Evolutionary conservation across 2,113 vertebrate species (phyloP).

Genomic region (Archocentrus centrarchus): DNA sequence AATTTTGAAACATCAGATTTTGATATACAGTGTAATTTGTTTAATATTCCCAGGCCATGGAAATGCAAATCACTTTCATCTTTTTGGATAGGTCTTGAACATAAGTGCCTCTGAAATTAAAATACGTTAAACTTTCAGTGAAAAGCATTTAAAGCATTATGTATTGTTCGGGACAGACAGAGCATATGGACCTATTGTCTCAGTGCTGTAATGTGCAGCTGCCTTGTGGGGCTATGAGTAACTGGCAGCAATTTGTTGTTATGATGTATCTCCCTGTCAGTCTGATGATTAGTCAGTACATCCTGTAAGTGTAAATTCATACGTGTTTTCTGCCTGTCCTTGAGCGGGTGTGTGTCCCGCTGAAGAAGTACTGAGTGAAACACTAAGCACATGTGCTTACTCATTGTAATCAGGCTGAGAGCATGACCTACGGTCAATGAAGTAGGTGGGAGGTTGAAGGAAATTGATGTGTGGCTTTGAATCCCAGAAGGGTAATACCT

Average conservation of each 20-base stretch:
- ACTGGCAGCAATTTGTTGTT: slow-evolving; percentile 2
- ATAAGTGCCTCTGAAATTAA: background rate
- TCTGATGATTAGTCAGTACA: slow-evolving; percentile 39
- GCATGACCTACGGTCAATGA: background rate
- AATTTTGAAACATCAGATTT: background rate
- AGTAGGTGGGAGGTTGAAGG: background rate
- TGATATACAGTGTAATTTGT: background rate
- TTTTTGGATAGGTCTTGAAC: background rate
- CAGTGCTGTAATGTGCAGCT: background rate
- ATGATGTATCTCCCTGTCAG: slow-evolving; percentile 17
- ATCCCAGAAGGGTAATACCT: background rate
- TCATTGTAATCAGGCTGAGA: background rate
- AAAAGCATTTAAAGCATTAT: background rate
- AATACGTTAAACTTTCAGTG: background rate
- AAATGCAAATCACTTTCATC: slow-evolving; percentile 1
- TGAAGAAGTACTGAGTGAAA: background rate
- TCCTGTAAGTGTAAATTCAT: slow-evolving; percentile 51
- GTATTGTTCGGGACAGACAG: background rate
- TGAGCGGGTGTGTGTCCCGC: background rate
- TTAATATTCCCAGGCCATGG: background rate
- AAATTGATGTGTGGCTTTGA: background rate
- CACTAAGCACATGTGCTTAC: background rate
- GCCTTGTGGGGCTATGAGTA: slow-evolving; percentile 14
- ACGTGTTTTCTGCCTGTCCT: slow-evolving; percentile 20
- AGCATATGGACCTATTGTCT: slow-evolving; percentile 3